These are phyloP conservation scores for Hylyphantes graminicola DNA, from an alignment of 1,140 invertebrate genomes.

Conservation along the genomic window DNA sequence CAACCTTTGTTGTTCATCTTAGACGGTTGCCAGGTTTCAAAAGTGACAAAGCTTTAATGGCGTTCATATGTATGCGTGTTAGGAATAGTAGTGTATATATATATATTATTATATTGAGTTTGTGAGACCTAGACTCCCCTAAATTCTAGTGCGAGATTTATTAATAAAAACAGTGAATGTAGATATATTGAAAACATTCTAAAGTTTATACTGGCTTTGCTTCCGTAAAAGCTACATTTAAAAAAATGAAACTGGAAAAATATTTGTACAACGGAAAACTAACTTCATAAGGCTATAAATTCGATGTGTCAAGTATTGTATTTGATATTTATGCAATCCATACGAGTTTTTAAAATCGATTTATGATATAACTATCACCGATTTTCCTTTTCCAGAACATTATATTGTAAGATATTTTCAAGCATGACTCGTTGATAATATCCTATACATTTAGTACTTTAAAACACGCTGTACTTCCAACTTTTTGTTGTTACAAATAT, in stretches of 20 bases:
- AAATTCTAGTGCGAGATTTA: conserved; percentile 28
- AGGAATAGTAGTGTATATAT: conserved; percentile 37
- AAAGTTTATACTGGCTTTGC: background rate
- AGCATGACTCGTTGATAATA: no score
- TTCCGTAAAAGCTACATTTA: background rate
- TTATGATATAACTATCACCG: no score
- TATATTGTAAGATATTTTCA: no score
- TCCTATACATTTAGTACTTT: no score
- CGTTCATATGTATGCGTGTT: conserved; percentile 54
- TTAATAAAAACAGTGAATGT: conserved; percentile 40
- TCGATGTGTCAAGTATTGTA: background rate
- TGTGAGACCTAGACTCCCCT: background rate
- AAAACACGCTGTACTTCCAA: no score
- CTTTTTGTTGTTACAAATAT: no score
- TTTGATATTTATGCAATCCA: no score
- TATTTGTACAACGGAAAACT: background rate
- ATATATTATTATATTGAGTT: conserved; percentile 50
- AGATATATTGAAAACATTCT: conserved; percentile 2
- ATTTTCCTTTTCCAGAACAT: no score
- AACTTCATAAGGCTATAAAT: background rate
- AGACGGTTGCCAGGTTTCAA: conserved; percentile 48
- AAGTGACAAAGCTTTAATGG: conserved; percentile 41
- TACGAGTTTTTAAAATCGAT: no score
- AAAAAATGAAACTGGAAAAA: conserved; percentile 9
- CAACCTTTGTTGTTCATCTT: conserved; percentile 55